phyloP scores from a whole-genome alignment of 2,888 invertebrate genomes.

The Nephrotoma guestfalica region DNA sequence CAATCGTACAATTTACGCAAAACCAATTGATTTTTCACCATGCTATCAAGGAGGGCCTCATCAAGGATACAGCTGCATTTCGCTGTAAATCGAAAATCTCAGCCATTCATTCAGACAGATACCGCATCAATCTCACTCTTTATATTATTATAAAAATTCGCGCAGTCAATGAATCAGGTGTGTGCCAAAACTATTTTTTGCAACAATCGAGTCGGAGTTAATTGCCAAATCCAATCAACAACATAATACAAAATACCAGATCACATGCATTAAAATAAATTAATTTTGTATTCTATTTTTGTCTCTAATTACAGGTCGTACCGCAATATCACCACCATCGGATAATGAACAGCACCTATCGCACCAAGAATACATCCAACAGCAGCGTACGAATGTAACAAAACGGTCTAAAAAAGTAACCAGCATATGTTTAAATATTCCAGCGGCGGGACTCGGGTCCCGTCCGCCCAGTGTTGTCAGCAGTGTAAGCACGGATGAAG shows the following conservation, averaged over 20 bases:
- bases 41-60: neutral
- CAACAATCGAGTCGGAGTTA: neutral
- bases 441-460: conserved; percentile 45
- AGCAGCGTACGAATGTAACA: conserved; percentile 16
- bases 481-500: conserved; percentile 45
- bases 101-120: neutral
- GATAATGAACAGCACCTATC: neutral
- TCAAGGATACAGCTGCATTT: neutral
- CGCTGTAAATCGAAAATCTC: neutral
- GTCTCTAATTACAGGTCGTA: neutral
- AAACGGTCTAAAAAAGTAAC: conserved; percentile 42
- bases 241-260: neutral
- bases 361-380: neutral
- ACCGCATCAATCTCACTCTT: neutral
- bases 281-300: neutral
- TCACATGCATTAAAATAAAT: neutral
- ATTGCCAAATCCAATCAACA: neutral
- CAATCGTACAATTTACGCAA: neutral
- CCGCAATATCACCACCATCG: conserved; percentile 4
- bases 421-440: conserved; percentile 45
- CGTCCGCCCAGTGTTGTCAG: conserved; percentile 54
- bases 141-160: neutral
- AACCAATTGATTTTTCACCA: neutral
- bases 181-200: neutral
- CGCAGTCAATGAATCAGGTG: neutral